Evolutionary conservation across 1,140 invertebrate species (phyloP), one percentile per base, ranked within the genome.

Genomic region (Pectinophora gossypiella): DNA sequence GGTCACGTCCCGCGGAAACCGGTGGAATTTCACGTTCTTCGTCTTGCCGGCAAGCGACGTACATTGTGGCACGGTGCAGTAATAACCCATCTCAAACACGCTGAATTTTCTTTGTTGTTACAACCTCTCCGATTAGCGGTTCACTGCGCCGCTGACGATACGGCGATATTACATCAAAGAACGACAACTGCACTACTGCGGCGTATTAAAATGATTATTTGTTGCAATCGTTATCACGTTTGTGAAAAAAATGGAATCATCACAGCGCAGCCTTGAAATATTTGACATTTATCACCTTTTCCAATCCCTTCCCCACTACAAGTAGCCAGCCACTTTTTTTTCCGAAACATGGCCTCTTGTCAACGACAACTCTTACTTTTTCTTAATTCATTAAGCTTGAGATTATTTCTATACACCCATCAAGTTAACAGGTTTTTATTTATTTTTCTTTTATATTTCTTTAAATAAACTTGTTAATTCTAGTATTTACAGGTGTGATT

Each of bases 21-120:
- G 68, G 61, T 87, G 85, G 61, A 87, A 87, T 57, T 85, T 87
- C 60, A 87, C 85, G 58, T 87, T 87, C 62, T 85, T 87, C 59
- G 85, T 85, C 68, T 85, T 85, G 68, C 85, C 85, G 73, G 85
- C 82, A 21, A 87, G 68, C 54, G 85, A 87, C 36, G 85, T 87
- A 54, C 85, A 87, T 67, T 87, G 85, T 59, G 85, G 85, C 21
- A 87, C 85, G 1, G 85, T 87, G 60, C 85, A 87, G 72, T 87
- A 87, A 72, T 87, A 87, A 69, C 85, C 85, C 85, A 87, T 87
- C 60, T 64, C n/a, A n/a, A 63, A 60, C n/a, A n/a, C n/a, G n/a
- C n/a, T 56, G 44, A 62, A 43, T 60, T 63, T 64, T 52, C 69
- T 79, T 79, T 77, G 74, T 76, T 77, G 59, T 74, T 48, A 27